These are phyloP conservation scores for Bombus pascuorum DNA, from an alignment of 1,140 invertebrate species.

Conservation along the genomic window DNA sequence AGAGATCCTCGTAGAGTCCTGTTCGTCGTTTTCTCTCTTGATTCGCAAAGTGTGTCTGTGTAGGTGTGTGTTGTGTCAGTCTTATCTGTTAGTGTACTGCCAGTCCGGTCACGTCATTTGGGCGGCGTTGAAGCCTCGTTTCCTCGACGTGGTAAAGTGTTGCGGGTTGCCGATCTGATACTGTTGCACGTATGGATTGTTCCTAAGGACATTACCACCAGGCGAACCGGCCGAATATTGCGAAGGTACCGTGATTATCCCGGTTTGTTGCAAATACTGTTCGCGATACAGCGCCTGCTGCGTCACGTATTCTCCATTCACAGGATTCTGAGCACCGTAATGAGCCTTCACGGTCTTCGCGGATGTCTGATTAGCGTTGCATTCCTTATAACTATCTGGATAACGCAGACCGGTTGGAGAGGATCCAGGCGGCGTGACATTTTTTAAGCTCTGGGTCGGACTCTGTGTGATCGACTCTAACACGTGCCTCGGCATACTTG, in stretches of 20 bases:
- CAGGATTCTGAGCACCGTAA: conserved; percentile 61
- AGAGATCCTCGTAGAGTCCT: conserved; percentile 7
- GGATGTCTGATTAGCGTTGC: conserved; percentile 54
- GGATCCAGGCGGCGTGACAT: conserved; percentile 68
- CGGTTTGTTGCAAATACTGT: conserved; percentile 78
- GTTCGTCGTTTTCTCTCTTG: not conserved
- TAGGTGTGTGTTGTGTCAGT: conserved; percentile 68
- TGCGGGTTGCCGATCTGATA: conserved; percentile 74
- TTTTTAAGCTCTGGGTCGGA: conserved; percentile 77
- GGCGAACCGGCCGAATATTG: conserved; percentile 67
- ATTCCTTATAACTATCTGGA: conserved; percentile 71
- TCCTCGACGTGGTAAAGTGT: conserved; percentile 69
- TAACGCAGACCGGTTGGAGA: conserved; percentile 72
- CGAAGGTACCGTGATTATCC: conserved; percentile 69
- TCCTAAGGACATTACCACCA: conserved; percentile 70
- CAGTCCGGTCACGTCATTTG: conserved; percentile 80
- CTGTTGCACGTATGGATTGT: conserved; percentile 78
- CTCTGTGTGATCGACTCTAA: conserved; percentile 79
- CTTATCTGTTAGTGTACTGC: conserved; percentile 76
- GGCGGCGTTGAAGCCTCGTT: conserved; percentile 74
- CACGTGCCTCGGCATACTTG: conserved; percentile 78
- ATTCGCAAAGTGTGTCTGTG: conserved; percentile 19
- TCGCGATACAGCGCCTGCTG: conserved; percentile 75
- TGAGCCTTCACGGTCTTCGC: conserved; percentile 61
- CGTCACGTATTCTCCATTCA: conserved; percentile 73